Evolutionary conservation across 1,140 invertebrate genomes (phyloP).

Genomic region (Drosophila kepulauana): DNA sequence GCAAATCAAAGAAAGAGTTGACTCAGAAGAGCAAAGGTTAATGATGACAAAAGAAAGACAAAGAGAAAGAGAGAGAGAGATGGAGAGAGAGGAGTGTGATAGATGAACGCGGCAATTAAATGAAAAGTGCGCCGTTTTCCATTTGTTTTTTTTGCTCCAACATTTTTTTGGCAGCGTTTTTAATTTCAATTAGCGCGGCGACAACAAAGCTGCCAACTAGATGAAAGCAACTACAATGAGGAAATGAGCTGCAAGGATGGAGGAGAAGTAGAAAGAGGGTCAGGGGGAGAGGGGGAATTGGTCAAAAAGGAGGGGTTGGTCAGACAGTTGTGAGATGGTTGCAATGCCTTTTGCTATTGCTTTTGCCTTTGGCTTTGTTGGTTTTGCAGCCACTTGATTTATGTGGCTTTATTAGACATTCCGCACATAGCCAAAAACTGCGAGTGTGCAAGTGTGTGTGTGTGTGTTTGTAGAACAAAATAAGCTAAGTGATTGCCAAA

Average conservation of each 20-base stretch:
- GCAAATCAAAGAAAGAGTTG: conserved; percentile 17
- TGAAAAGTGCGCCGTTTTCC: conserved; percentile 17
- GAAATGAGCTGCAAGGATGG: conserved; percentile 1
- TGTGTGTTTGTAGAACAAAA: conserved; percentile 12
- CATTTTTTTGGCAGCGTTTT: conserved; percentile 58
- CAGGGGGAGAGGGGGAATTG: background rate
- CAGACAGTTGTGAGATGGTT: conserved; percentile 30
- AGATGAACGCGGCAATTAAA: conserved; percentile 18
- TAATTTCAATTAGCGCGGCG: conserved; percentile 74
- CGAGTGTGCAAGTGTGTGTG: conserved; percentile 3
- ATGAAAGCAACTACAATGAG: conserved; percentile 10
- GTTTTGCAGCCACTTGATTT: conserved; percentile 71
- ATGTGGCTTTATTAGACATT: conserved; percentile 84
- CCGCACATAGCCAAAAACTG: conserved; percentile 60
- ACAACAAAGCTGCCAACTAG: conserved; percentile 36
- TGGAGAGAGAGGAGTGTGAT: background rate
- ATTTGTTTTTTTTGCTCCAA: conserved; percentile 5
- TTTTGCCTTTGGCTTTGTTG: conserved; percentile 33
- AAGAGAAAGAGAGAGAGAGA: background rate
- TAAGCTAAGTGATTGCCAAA: conserved; percentile 70
- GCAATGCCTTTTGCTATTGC: conserved; percentile 30
- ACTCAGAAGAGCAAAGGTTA: background rate
- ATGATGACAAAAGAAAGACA: background rate
- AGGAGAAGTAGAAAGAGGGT: background rate
- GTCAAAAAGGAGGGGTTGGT: background rate